These are phyloP conservation scores for Stigmatopora nigra DNA, from an alignment of 2,113 vertebrate genomes.

Conservation along the genomic window DNA sequence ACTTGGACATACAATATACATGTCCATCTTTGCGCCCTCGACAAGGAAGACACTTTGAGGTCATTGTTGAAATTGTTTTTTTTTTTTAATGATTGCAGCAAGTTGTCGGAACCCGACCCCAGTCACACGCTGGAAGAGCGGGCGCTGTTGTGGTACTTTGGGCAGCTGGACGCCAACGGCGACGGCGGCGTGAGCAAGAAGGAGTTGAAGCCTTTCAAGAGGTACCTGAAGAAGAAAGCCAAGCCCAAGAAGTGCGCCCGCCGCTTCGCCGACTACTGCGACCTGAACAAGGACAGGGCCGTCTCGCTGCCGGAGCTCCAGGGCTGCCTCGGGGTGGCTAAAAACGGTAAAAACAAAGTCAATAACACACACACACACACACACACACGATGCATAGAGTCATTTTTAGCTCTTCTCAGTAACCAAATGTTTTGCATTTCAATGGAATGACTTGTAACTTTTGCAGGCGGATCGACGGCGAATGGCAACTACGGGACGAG, in stretches of 20 bases:
- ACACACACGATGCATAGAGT: too few species aligned
- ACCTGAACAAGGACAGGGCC: slow-evolving; percentile 92
- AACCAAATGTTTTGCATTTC: too few species aligned
- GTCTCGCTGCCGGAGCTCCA: slow-evolving; percentile 92
- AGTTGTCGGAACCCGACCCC: slow-evolving; percentile 94
- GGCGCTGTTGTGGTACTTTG: slow-evolving; percentile 97
- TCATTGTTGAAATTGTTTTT: background rate
- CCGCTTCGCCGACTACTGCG: slow-evolving; percentile 94
- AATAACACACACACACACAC: too few species aligned
- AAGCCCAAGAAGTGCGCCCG: slow-evolving; percentile 96
- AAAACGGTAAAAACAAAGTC: slow-evolving; percentile 74
- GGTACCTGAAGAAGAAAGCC: slow-evolving; percentile 96
- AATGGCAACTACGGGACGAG: slow-evolving; percentile 79
- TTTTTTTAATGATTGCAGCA: slow-evolving; percentile 37
- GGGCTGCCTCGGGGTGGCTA: slow-evolving; percentile 92
- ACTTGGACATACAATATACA: too few species aligned
- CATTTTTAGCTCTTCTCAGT: too few species aligned
- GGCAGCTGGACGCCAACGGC: slow-evolving; percentile 90
- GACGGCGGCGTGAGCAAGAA: slow-evolving; percentile 92
- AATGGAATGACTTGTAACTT: background rate
- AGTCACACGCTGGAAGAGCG: slow-evolving; percentile 93
- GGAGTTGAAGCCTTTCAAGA: slow-evolving; percentile 94
- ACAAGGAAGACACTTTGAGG: slow-evolving; percentile 7
- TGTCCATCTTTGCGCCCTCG: background rate
- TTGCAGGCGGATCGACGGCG: slow-evolving; percentile 72